Conservation (phyloP, 2,888 invertebrate species). For the Lithophane socia region DNA sequence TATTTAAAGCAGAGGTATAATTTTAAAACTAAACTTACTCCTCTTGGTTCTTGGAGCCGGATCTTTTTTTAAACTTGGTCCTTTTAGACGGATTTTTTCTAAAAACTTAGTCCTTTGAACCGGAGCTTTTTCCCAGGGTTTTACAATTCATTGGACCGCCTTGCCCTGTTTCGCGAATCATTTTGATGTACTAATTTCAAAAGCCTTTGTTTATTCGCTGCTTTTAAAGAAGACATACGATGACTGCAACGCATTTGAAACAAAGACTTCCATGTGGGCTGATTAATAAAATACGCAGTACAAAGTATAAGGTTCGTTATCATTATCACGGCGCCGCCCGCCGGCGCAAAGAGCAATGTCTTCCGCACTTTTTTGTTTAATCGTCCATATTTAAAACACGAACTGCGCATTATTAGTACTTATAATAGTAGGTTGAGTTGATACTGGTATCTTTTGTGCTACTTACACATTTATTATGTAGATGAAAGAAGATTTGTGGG, state of each 20-base stretch:
- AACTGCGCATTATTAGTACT: constrained; percentile 39
- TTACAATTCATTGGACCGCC: neutral
- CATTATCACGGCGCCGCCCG: constrained; percentile 27
- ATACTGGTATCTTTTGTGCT: constrained; percentile 47
- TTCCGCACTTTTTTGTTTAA: constrained; percentile 52
- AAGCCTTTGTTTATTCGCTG: neutral
- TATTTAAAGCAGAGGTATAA: neutral
- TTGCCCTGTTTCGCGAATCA: neutral
- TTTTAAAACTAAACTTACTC: neutral
- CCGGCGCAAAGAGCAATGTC: constrained; percentile 48
- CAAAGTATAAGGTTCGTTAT: constrained; percentile 40
- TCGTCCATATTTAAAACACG: neutral
- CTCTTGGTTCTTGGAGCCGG: neutral
- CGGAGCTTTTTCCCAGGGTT: neutral
- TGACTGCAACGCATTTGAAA: constrained; percentile 5
- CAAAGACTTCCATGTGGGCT: constrained; percentile 32
- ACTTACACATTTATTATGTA: constrained; percentile 38
- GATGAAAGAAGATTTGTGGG: constrained; percentile 6
- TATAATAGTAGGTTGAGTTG: constrained; percentile 10
- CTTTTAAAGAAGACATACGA: neutral
- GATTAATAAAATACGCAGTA: constrained; percentile 33
- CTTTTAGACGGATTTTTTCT: neutral
- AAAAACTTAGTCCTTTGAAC: neutral
- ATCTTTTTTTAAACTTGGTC: neutral
- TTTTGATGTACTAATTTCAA: neutral